These are phyloP conservation scores for Gastracanthus pulcherrimus DNA, from an alignment of 2,888 invertebrate genomes.

Conservation along the genomic window DNA sequence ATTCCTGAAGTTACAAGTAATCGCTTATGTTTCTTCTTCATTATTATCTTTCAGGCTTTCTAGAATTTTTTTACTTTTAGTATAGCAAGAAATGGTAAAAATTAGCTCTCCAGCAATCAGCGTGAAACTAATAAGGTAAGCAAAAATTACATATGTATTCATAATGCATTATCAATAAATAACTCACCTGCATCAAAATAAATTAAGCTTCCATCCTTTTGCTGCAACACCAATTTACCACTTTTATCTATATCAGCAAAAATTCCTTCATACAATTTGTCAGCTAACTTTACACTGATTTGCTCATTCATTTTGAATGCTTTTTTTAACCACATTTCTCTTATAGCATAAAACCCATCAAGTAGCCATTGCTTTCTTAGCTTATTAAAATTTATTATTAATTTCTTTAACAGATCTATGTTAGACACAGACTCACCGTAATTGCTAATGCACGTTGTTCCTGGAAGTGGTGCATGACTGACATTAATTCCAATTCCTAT, in stretches of 20 bases:
- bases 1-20: slow-evolving; percentile 53
- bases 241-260: slow-evolving; percentile 50
- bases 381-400: slow-evolving; percentile 50
- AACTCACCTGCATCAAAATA: slow-evolving; percentile 54
- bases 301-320: slow-evolving; percentile 51
- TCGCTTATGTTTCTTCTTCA: slow-evolving; percentile 54
- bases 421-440: slow-evolving; percentile 50
- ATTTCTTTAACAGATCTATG: slow-evolving; percentile 47
- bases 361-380: slow-evolving; percentile 52
- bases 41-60: slow-evolving; percentile 51
- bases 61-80: slow-evolving; percentile 53
- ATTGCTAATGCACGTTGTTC: slow-evolving; percentile 52
- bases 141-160: slow-evolving; percentile 49
- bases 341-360: slow-evolving; percentile 52
- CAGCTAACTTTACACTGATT: slow-evolving; percentile 50
- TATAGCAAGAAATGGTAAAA: slow-evolving; percentile 54
- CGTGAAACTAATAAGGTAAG: slow-evolving; percentile 52
- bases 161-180: slow-evolving; percentile 48
- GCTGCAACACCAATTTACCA: slow-evolving; percentile 51
- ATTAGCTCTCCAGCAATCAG: slow-evolving; percentile 49
- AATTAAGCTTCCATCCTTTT: slow-evolving; percentile 51
- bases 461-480: slow-evolving; percentile 50
- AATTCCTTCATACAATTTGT: slow-evolving; percentile 51
- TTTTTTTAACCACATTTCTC: slow-evolving; percentile 50
- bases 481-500: slow-evolving; percentile 50